phyloP scores from a whole-genome alignment of 2,113 vertebrate genomes.

The Percopsis transmontana region DNA sequence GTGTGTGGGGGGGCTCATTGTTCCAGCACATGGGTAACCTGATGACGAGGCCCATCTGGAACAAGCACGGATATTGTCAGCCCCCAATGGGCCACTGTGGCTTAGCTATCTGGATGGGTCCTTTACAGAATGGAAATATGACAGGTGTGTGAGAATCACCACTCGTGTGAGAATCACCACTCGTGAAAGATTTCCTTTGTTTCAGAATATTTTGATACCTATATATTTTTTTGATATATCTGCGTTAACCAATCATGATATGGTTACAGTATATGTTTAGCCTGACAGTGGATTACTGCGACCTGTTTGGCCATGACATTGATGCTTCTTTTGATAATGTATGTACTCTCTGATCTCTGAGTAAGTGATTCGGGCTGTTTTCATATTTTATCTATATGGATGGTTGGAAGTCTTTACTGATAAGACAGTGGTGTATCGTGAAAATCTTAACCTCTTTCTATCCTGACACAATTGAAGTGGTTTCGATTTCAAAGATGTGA shows the following conservation, averaged over 20 bases:
- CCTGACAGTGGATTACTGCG: constrained; percentile 47
- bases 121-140: constrained; percentile 70
- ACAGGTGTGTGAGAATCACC: constrained; percentile 62
- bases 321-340: constrained; percentile 65
- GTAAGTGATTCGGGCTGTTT: constrained; percentile 43
- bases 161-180: constrained; percentile 36
- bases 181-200: constrained; percentile 47
- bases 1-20: constrained; percentile 53
- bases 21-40: constrained; percentile 55
- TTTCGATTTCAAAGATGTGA: too few relatives aligned
- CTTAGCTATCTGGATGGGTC: constrained; percentile 62
- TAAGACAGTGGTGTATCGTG: too few relatives aligned
- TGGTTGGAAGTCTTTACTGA: background rate
- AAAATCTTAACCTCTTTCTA: too few relatives aligned
- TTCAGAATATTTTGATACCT: constrained; percentile 30
- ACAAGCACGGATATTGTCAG: constrained; percentile 63
- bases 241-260: constrained; percentile 18
- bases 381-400: constrained; percentile 13
- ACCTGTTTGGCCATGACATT: constrained; percentile 53
- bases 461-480: too few relatives aligned
- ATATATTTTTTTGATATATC: constrained; percentile 32
- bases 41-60: constrained; percentile 77
- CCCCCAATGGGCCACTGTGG: constrained; percentile 45
- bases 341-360: constrained; percentile 56
- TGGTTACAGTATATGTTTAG: constrained; percentile 40